phyloP scores from a whole-genome alignment of 2,113 vertebrate genomes.

The Myotis lucifugus region DNA sequence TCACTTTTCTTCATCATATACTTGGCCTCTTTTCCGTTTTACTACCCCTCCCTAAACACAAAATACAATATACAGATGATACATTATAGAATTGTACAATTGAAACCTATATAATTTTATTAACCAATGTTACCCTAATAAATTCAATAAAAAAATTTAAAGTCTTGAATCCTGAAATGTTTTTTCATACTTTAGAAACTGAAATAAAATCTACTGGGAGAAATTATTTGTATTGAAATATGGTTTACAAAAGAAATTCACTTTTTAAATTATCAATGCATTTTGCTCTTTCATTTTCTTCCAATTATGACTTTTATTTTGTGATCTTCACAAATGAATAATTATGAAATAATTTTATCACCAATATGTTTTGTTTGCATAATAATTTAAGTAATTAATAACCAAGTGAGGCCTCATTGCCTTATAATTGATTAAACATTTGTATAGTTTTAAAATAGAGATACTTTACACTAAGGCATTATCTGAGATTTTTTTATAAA shows the following conservation, averaged over 20 bases:
- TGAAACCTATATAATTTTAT: not conserved
- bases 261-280: not conserved
- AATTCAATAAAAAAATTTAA: not conserved
- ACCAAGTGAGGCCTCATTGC: constrained; percentile 44
- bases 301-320: not conserved
- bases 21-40: not conserved
- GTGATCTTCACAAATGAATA: constrained; percentile 18
- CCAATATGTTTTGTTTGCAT: not conserved
- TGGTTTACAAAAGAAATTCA: not conserved
- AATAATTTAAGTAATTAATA: constrained; percentile 40
- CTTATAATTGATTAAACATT: constrained; percentile 53
- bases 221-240: not conserved
- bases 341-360: constrained; percentile 33
- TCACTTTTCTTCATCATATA: too few relatives aligned
- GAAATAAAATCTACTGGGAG: not conserved
- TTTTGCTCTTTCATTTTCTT: not conserved
- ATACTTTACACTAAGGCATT: not conserved
- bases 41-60: not conserved
- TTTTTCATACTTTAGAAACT: not conserved
- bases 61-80: not conserved
- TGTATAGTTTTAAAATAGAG: constrained; percentile 39
- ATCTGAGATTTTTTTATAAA: constrained; percentile 36
- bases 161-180: not conserved
- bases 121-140: not conserved
- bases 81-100: not conserved